Evolutionary conservation across 2,888 invertebrate genomes (phyloP), one percentile per base, ranked within the genome.

Genomic region (Eupithecia vulgata): DNA sequence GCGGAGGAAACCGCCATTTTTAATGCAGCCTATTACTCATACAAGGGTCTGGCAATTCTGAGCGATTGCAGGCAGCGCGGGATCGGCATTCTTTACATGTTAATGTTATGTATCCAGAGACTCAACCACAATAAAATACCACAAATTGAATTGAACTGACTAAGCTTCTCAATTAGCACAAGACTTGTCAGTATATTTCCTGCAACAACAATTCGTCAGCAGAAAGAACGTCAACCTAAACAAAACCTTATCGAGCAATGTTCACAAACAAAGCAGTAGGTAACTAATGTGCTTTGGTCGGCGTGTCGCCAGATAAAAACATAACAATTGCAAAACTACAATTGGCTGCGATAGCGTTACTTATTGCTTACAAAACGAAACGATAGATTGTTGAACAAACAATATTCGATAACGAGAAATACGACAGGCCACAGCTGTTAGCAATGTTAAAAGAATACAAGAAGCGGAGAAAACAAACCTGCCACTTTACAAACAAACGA

Each of bases 401-500:
- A 85, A 82, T 82, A 82, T 85, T 82, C 84, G 83, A 86, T 87
- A 87, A 86, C 86, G 82, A 84, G 85, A 88, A 87, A 85, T 85
- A 84, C 82, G 84, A 87, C 82, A 84, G 81, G 76, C 82, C 81
- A 83, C 85, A 86, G 84, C 83, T 87, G 85, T 85, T 84, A 82
- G 85, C 86, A 86, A 86, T 84, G 84, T 84, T 82, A 83, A 83
- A 87, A 87, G 86, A 88, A 87, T 87, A 88, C 85, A 86, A 80
- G 81, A 81, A 81, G 79, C 81, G 82, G 84, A 86, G 86, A 88
- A 89, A 90, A 88, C 88, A 90, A 86, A 87, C 85, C 84, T 81
- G 83, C 81, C 82, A 83, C 86, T 88, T 85, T 84, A 85, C 86
- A 90, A 91, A 91, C 89, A 91, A 91, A 89, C 87, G 86, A 85